These are phyloP conservation scores for Sardina pilchardus DNA, from an alignment of 2,113 vertebrate genomes.

Conservation along the genomic window DNA sequence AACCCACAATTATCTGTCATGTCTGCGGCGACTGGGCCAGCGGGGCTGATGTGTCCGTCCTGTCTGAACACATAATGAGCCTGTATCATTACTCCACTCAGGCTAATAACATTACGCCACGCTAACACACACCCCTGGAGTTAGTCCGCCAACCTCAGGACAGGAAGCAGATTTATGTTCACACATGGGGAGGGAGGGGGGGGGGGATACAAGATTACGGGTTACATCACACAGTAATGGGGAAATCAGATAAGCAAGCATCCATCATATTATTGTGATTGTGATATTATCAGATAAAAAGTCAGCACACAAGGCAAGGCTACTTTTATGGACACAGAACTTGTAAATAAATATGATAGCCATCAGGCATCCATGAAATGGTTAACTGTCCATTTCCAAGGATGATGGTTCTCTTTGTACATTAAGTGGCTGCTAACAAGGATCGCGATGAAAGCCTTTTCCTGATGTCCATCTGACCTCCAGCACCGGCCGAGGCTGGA, in stretches of 20 bases:
- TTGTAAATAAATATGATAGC: neutral
- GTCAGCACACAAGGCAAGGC: neutral
- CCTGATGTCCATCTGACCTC: constrained; percentile 13
- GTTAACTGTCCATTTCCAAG: neutral
- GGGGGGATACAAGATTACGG: neutral
- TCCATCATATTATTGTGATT: neutral
- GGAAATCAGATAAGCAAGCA: neutral
- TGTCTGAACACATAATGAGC: neutral
- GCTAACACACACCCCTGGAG: neutral
- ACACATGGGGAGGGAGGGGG: too few species aligned
- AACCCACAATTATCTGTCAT: constrained; percentile 14
- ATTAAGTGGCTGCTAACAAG: neutral
- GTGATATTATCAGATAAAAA: neutral
- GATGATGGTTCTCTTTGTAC: neutral
- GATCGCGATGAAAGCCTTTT: neutral
- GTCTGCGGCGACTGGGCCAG: constrained; percentile 1
- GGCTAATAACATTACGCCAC: neutral
- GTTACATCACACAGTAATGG: neutral
- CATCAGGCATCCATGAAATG: neutral
- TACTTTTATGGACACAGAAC: neutral
- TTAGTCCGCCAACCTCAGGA: neutral
- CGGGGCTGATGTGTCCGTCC: neutral
- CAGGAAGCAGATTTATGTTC: neutral
- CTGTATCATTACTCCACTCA: neutral
- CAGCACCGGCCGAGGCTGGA: neutral